phyloP scores from a whole-genome alignment of 2,888 invertebrate genomes.

The Acrobasis suavella region DNA sequence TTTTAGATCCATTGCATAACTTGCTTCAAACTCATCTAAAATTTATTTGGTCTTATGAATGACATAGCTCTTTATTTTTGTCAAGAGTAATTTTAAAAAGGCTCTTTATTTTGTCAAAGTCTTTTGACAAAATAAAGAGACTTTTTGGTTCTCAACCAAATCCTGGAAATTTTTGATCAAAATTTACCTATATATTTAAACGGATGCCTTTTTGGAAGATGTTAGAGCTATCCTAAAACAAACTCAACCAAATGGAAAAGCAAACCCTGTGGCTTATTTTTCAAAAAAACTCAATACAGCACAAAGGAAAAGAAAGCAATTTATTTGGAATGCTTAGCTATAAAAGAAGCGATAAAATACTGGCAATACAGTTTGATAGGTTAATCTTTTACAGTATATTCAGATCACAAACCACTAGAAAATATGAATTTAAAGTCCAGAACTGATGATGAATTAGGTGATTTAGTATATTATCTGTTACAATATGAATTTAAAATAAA shows the following conservation, averaged over 20 bases:
- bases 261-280: no score
- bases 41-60: constrained; percentile 28
- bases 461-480: constrained; percentile 39
- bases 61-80: no score
- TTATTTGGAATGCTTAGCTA: constrained; percentile 33
- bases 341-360: constrained; percentile 34
- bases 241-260: constrained; percentile 23
- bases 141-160: constrained; percentile 31
- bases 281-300: no score
- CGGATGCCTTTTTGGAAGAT: constrained; percentile 35
- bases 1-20: constrained; percentile 12
- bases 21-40: constrained; percentile 20
- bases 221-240: constrained; percentile 33
- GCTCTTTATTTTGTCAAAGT: no score
- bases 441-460: constrained; percentile 39
- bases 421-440: constrained; percentile 24
- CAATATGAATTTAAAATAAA: constrained; percentile 38
- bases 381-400: constrained; percentile 32
- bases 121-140: constrained; percentile 32
- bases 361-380: constrained; percentile 36
- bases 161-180: constrained; percentile 35
- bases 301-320: constrained; percentile 35
- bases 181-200: constrained; percentile 36
- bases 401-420: constrained; percentile 36
- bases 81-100: no score